phyloP scores from a whole-genome alignment of 2,888 invertebrate species.

The Azorinus chamasolen region DNA sequence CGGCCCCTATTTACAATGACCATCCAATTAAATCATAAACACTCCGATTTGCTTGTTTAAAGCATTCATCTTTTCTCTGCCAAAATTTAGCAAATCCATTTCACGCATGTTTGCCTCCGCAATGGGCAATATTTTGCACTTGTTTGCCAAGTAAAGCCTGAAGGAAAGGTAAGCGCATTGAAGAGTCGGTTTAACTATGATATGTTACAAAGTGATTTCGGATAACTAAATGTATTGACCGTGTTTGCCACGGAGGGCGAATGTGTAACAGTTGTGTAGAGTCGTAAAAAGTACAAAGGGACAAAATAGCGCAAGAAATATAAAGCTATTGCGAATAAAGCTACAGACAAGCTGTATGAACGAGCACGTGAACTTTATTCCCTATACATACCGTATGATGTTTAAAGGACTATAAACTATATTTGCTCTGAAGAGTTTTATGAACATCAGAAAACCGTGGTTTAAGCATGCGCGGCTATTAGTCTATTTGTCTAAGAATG shows the following conservation, averaged over 20 bases:
- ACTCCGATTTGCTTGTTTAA: slow-evolving; percentile 61
- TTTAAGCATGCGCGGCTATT: slow-evolving; percentile 58
- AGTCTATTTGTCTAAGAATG: slow-evolving; percentile 62
- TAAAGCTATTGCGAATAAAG: slow-evolving; percentile 39
- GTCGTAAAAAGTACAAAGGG: slow-evolving; percentile 46
- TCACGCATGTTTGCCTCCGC: slow-evolving; percentile 36
- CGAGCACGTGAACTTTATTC: slow-evolving; percentile 64
- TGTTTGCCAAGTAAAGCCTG: slow-evolving; percentile 16
- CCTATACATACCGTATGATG: slow-evolving; percentile 59
- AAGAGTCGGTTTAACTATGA: too few species aligned
- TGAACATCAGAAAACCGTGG: slow-evolving; percentile 47
- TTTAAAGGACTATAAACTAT: slow-evolving; percentile 57
- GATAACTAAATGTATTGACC: slow-evolving; percentile 5
- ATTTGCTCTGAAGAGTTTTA: slow-evolving; percentile 61
- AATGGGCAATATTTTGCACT: slow-evolving; percentile 28
- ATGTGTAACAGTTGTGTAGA: slow-evolving; percentile 50
- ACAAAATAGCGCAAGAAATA: slow-evolving; percentile 30
- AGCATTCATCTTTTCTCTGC: slow-evolving; percentile 42
- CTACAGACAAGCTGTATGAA: slow-evolving; percentile 49
- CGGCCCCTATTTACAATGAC: slow-evolving; percentile 3
- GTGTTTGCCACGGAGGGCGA: neutral
- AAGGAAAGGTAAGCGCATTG: too few species aligned
- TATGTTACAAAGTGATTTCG: too few species aligned
- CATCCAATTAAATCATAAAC: slow-evolving; percentile 51
- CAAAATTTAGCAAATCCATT: slow-evolving; percentile 33